phyloP scores from a whole-genome alignment of 2,113 vertebrate genomes.

The Gallinago paraguaiae region DNA sequence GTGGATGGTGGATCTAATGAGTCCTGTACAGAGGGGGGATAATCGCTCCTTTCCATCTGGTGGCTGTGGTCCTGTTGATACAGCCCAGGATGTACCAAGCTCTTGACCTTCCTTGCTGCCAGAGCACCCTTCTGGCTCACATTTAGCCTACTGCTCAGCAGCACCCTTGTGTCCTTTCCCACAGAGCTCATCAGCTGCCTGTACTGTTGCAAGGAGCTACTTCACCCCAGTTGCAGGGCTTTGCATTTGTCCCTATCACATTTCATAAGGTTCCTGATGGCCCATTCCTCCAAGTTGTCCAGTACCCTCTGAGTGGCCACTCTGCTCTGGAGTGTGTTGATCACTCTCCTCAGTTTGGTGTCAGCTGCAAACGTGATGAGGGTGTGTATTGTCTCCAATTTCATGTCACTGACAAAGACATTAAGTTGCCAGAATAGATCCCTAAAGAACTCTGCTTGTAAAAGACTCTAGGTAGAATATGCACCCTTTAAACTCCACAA shows the following conservation, averaged over 20 bases:
- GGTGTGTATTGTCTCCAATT: background rate
- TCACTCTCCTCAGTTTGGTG: background rate
- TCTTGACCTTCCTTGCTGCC: background rate
- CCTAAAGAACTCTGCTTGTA: background rate
- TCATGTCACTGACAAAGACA: background rate
- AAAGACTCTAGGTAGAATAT: background rate
- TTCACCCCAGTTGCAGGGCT: background rate
- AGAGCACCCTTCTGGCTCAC: background rate
- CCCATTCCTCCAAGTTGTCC: background rate
- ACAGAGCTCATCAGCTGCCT: background rate
- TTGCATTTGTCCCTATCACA: background rate
- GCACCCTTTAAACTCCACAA: background rate
- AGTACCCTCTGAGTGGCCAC: background rate
- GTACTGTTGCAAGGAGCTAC: background rate
- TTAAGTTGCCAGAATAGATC: background rate
- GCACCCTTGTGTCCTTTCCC: background rate
- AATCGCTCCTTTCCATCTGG: background rate
- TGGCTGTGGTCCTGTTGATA: background rate
- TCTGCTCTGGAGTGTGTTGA: rapidly evolving
- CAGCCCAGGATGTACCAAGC: background rate
- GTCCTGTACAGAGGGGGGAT: background rate
- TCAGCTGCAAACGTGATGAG: background rate
- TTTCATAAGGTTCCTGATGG: background rate
- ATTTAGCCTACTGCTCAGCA: background rate
- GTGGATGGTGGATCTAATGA: background rate